Base-by-base conservation (phyloP, 2,113 vertebrate genomes). In the Anser brachyrhynchus region DNA sequence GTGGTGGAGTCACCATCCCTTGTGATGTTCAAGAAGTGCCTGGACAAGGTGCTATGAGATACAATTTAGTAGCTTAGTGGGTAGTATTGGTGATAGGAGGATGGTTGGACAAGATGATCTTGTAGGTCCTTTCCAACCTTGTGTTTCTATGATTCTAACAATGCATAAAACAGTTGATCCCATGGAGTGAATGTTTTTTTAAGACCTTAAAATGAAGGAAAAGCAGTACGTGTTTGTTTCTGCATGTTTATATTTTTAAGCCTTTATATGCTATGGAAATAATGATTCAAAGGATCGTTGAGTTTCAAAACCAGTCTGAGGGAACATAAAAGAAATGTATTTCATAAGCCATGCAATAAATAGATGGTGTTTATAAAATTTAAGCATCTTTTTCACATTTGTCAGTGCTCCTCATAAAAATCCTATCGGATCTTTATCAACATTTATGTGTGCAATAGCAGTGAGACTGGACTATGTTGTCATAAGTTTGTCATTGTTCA, bases 221-320 rank as follows among this genome's bases (percentile, higher is more conserved):
- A 59, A 39, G 39, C 67, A 10, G 2, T 35, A 2, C 0, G 8
- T 18, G 0, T 58, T 84, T 82, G 6, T 35, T 7, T 57, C 43
- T 75, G 17, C 9, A 7, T 22, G 5, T 10, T 57, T 10, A 13
- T 52, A 8, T 46, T 81, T 28, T 22, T 41, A 86, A 71, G 22
- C 13, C 13, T 87, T 46, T 31, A 8, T n/a, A 2, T 58, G 8
- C 2, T 3, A 10, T 13, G n/a, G 16, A 90, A 88, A 57, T 64
- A 57, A 26, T n/a, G 33, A 59, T 43, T 72, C 9, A 57, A 43
- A 54, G 29, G 6, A 25, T 78, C 10, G 14, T 4, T n/a, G 26
- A 10, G 39, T 73, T 74, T 67, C 10, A 81, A 39, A 87, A n/a
- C 26, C 43, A 22, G 4, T 84, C 57, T 78, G 58, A 39, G 16